Evolutionary conservation across 2,888 invertebrate species (phyloP).

Genomic region (Pantelozetes paolii): DNA sequence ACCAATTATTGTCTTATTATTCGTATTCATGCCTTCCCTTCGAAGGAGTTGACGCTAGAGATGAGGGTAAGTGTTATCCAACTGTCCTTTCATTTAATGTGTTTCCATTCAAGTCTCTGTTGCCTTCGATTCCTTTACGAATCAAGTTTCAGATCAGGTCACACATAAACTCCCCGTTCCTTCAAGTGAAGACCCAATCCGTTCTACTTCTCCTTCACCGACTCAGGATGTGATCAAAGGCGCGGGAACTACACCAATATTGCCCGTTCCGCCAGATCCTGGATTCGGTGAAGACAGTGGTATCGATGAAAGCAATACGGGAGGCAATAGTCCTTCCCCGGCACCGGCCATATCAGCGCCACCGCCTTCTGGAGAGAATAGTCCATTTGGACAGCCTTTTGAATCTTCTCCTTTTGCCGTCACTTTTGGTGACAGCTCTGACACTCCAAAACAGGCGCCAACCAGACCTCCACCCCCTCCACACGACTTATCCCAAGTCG

Average conservation of each 20-base stretch:
- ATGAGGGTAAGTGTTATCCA: constrained; percentile 2
- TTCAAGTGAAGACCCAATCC: constrained; percentile 39
- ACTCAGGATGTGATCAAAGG: constrained; percentile 48
- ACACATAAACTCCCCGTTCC: not conserved
- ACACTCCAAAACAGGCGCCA: not conserved
- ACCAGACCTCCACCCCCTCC: constrained; percentile 42
- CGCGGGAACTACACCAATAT: constrained; percentile 49
- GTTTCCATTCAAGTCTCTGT: too few relatives aligned
- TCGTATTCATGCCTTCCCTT: constrained; percentile 28
- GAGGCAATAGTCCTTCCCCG: not conserved
- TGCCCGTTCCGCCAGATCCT: constrained; percentile 46
- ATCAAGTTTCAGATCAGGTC: not conserved
- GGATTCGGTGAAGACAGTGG: constrained; percentile 45
- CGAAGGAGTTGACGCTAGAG: not conserved
- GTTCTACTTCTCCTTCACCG: constrained; percentile 49
- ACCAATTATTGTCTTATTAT: not conserved
- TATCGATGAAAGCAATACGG: constrained; percentile 36
- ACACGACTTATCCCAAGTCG: constrained; percentile 18
- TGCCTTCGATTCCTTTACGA: not conserved
- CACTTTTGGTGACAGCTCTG: constrained; percentile 4
- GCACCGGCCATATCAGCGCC: constrained; percentile 12
- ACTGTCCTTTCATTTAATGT: too few relatives aligned
- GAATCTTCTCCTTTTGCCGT: constrained; percentile 34
- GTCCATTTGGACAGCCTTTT: constrained; percentile 44
- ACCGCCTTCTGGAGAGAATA: constrained; percentile 35